phyloP scores from a whole-genome alignment of 2,888 invertebrate genomes.

The Diaperis boleti region DNA sequence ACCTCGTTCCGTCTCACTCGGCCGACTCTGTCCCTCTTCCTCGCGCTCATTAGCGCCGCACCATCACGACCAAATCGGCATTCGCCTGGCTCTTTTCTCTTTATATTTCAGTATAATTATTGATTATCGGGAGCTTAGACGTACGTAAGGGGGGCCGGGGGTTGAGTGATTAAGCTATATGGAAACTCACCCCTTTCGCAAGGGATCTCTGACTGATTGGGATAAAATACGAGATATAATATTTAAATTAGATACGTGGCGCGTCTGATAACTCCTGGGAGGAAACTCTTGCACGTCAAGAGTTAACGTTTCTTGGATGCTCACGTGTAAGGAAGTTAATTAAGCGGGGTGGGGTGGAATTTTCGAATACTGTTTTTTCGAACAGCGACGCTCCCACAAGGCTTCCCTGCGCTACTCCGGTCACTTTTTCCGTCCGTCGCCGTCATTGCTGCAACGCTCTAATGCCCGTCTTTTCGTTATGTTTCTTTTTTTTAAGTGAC shows the following conservation, averaged over 20 bases:
- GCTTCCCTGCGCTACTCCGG: too few relatives aligned
- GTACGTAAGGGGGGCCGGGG: constrained; percentile 61
- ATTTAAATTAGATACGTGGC: constrained; percentile 65
- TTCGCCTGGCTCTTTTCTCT: constrained; percentile 66
- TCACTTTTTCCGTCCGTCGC: background rate
- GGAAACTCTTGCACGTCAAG: constrained; percentile 32
- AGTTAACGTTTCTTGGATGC: constrained; percentile 32
- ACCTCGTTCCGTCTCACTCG: constrained; percentile 10
- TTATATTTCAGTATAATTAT: constrained; percentile 74
- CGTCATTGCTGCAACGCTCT: constrained; percentile 16
- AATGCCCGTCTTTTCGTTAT: constrained; percentile 10
- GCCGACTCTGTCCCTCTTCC: constrained; percentile 43
- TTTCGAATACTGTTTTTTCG: too few relatives aligned
- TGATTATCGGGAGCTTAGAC: constrained; percentile 70
- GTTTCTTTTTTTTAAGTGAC: constrained; percentile 27
- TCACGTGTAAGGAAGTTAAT: constrained; percentile 33
- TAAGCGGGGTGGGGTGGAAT: constrained; percentile 12
- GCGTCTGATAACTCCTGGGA: constrained; percentile 32
- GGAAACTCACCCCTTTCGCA: constrained; percentile 69
- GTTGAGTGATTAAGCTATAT: constrained; percentile 71
- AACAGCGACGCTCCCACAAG: too few relatives aligned
- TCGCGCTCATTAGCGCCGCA: constrained; percentile 55
- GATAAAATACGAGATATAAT: constrained; percentile 67
- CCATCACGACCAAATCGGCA: constrained; percentile 58
- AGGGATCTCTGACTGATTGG: constrained; percentile 65